These are phyloP conservation scores for Ascaphus truei DNA, from an alignment of 2,113 vertebrate species.

Conservation along the genomic window DNA sequence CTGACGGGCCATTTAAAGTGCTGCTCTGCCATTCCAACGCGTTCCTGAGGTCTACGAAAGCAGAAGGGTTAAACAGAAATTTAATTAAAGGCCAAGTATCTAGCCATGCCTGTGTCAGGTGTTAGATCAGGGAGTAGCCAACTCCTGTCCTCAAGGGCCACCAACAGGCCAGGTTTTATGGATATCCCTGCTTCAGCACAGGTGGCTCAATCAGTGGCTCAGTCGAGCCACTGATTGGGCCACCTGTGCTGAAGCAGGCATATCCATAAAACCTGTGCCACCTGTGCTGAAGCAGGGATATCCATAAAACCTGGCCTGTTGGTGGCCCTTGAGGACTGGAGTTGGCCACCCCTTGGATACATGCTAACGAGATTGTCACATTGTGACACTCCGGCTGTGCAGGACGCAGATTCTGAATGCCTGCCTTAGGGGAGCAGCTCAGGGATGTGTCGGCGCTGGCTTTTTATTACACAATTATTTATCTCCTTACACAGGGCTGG, in stretches of 20 bases:
- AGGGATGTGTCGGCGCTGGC: neutral
- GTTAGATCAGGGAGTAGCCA: too few relatives aligned
- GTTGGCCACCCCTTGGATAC: too few relatives aligned
- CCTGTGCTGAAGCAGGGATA: too few relatives aligned
- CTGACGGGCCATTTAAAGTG: neutral
- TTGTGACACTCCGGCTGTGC: slow-evolving; percentile 6
- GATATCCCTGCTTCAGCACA: too few relatives aligned
- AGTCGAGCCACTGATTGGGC: too few relatives aligned
- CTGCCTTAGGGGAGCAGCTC: slow-evolving; percentile 10
- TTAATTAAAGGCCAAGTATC: neutral
- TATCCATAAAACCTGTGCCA: too few relatives aligned
- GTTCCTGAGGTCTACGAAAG: neutral
- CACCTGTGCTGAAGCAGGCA: too few relatives aligned
- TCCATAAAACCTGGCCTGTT: too few relatives aligned
- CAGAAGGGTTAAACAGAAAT: neutral
- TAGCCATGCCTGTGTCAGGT: neutral
- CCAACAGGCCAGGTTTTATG: too few relatives aligned
- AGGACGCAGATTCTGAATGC: slow-evolving; percentile 8
- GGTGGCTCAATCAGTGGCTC: too few relatives aligned
- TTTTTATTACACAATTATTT: slow-evolving; percentile 34
- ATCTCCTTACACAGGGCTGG: slow-evolving; percentile 28
- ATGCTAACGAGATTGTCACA: slow-evolving; percentile 30
- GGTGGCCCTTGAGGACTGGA: too few relatives aligned
- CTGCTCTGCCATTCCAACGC: neutral
- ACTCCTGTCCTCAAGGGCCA: too few relatives aligned